A percentile compares a stretch with the other conserved stretches of the same genome.
phyloP scores from a whole-genome alignment of 2,888 invertebrate species.

The Sarcophaga rosellei region DNA sequence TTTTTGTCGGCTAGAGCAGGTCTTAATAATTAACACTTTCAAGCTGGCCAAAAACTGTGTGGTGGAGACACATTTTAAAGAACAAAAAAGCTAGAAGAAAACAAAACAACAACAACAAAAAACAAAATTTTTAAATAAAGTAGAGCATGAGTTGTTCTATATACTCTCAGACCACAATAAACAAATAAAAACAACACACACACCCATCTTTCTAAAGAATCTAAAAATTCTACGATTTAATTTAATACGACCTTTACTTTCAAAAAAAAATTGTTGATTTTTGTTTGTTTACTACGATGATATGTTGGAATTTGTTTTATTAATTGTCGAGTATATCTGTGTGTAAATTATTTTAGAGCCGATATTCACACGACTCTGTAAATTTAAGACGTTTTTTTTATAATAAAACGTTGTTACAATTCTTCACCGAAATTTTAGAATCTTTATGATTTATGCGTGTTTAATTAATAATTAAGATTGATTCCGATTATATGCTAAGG shows the following conservation, averaged over 20 bases:
- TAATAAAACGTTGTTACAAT: background rate
- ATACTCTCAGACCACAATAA: background rate
- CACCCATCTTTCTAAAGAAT: background rate
- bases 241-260: too few relatives aligned
- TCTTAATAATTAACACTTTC: conserved; percentile 60
- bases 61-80: background rate
- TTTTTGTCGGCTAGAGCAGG: conserved; percentile 9
- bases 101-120: background rate
- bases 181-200: background rate
- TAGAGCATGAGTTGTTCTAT: background rate
- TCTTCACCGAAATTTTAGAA: too few relatives aligned
- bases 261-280: too few relatives aligned
- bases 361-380: background rate
- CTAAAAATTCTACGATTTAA: too few relatives aligned
- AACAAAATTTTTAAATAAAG: background rate
- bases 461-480: too few relatives aligned
- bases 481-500: too few relatives aligned
- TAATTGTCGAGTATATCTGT: too few relatives aligned
- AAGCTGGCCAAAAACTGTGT: conserved; percentile 13
- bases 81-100: background rate
- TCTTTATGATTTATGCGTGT: too few relatives aligned
- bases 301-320: too few relatives aligned
- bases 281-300: too few relatives aligned
- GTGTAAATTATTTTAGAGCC: background rate
- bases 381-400: background rate